Percentiles rank a stretch among this genome's conserved stretches.
These are phyloP conservation scores for Bellardia pandia DNA, from an alignment of 2,888 invertebrate genomes.

Conservation along the genomic window DNA sequence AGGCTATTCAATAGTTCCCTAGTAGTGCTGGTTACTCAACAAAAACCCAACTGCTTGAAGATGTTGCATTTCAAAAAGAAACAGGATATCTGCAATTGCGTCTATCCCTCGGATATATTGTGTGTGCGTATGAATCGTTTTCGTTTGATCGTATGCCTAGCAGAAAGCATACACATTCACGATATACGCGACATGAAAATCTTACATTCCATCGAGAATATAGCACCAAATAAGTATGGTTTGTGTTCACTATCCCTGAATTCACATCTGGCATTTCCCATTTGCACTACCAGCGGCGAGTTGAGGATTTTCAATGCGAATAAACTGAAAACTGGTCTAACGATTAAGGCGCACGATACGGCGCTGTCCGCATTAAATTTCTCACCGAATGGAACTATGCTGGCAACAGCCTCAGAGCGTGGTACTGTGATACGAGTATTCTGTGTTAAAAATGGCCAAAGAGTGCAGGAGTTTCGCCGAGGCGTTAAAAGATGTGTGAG, in stretches of 20 bases:
- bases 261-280: constrained; percentile 83
- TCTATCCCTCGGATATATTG: constrained; percentile 83
- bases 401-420: constrained; percentile 84
- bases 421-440: constrained; percentile 84
- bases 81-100: constrained; percentile 84
- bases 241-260: constrained; percentile 82
- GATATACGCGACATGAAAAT: constrained; percentile 84
- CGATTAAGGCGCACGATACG: constrained; percentile 83
- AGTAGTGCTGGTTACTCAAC: constrained; percentile 82
- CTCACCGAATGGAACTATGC: constrained; percentile 81
- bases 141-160: constrained; percentile 82
- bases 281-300: constrained; percentile 80
- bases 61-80: constrained; percentile 84
- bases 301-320: constrained; percentile 83
- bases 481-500: constrained; percentile 83
- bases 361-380: constrained; percentile 82
- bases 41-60: constrained; percentile 83
- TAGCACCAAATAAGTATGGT: constrained; percentile 82
- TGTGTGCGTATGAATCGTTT: constrained; percentile 83
- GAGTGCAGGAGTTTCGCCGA: constrained; percentile 83
- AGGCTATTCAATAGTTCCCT: constrained; percentile 83
- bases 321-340: constrained; percentile 80
- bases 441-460: constrained; percentile 83
- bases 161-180: constrained; percentile 83
- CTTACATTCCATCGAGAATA: constrained; percentile 82